phyloP scores from a whole-genome alignment of 2,888 invertebrate species.

The Sipha maydis region DNA sequence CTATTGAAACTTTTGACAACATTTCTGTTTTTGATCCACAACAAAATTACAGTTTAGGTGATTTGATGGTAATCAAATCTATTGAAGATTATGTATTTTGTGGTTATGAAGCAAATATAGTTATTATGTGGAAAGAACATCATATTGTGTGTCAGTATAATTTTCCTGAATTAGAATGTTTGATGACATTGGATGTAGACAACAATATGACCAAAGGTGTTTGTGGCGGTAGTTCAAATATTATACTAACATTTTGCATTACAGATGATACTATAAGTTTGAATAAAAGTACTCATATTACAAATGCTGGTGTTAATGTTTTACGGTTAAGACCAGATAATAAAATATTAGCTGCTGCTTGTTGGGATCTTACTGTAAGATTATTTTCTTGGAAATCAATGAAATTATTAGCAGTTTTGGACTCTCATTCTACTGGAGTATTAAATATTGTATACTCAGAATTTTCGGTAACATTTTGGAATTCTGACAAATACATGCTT shows the following conservation, averaged over 20 bases:
- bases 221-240: constrained; percentile 74
- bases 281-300: constrained; percentile 73
- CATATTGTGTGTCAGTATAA: constrained; percentile 72
- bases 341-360: constrained; percentile 79
- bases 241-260: constrained; percentile 74
- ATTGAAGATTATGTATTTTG: constrained; percentile 73
- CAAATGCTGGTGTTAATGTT: constrained; percentile 79
- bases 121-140: constrained; percentile 78
- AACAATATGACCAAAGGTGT: constrained; percentile 75
- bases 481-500: constrained; percentile 75
- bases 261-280: constrained; percentile 69
- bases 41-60: constrained; percentile 70
- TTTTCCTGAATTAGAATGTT: constrained; percentile 73
- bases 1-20: constrained; percentile 67
- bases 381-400: constrained; percentile 83
- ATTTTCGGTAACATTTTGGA: constrained; percentile 75
- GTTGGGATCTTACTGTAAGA: constrained; percentile 81
- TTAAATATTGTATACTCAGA: constrained; percentile 79
- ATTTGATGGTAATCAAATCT: constrained; percentile 75
- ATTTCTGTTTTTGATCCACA: constrained; percentile 62
- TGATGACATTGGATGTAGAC: constrained; percentile 80
- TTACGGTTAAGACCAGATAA: constrained; percentile 76
- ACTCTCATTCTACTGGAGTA: constrained; percentile 77
- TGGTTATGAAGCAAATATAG: constrained; percentile 80
- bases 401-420: constrained; percentile 77